These are phyloP conservation scores for Chrysogorgia sp. DNA, from an alignment of 92 coral and sea anemone genomes.

Conservation along the genomic window DNA sequence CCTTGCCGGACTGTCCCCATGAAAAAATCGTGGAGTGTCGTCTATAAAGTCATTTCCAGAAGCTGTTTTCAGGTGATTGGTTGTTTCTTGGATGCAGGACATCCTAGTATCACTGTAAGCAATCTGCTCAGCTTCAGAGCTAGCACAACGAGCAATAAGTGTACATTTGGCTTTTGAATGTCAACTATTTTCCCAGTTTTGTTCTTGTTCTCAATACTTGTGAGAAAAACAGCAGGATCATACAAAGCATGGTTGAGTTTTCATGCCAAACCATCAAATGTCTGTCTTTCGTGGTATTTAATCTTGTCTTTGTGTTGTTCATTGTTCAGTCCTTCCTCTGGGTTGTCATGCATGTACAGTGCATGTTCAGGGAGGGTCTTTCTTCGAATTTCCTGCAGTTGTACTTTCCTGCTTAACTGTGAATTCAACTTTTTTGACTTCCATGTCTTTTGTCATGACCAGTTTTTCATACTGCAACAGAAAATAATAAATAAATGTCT, in stretches of 20 bases:
- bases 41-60: constrained; percentile 31
- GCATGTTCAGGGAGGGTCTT: constrained; percentile 26
- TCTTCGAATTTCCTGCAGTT: constrained; percentile 27
- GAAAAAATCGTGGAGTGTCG: constrained; percentile 45
- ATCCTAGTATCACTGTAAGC: constrained; percentile 51
- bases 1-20: constrained; percentile 56
- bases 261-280: constrained; percentile 40
- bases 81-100: constrained; percentile 30
- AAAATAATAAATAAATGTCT: no score
- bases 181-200: constrained; percentile 21
- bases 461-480: constrained; percentile 66
- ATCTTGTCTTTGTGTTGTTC: constrained; percentile 20
- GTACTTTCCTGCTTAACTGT: constrained; percentile 16
- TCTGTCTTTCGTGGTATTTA: constrained; percentile 34
- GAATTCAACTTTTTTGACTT: no score
- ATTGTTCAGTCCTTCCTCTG: constrained; percentile 1
- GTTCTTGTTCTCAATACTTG: constrained; percentile 15
- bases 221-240: constrained; percentile 33
- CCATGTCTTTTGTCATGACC: constrained; percentile 53
- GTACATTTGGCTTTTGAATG: constrained; percentile 41
- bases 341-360: constrained; percentile 3
- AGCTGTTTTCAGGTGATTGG: no score
- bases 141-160: constrained; percentile 22
- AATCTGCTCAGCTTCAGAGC: constrained; percentile 41
- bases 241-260: constrained; percentile 34